Evolutionary conservation across 23 tunicate species (phyloP), one percentile per base, ranked within the genome.

Genomic region (Aplidium turbinatum): DNA sequence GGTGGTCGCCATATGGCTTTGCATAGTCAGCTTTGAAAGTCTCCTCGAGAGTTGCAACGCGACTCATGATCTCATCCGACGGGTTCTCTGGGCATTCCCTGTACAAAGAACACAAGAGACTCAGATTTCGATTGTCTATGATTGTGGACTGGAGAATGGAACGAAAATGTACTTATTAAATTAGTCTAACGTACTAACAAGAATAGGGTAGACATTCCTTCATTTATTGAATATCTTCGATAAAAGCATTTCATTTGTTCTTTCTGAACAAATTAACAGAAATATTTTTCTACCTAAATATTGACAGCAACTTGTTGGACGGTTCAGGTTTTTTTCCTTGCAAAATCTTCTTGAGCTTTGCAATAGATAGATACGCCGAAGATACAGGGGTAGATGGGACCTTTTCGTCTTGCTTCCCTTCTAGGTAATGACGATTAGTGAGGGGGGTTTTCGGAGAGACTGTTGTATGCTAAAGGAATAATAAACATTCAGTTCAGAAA

Each of bases 381-480:
- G 91, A 74, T 4, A 81, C 91, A 22, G 92, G 91, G 5, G 87
- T 84, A 4, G 62, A 47, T 3, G 39, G 57, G 11, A 42, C 35
- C 23, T 50, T 53, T 1, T 57, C 69, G 2, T 47, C 35, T 5
- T 72, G 63, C 26, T 42, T 73, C 16, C 87, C 87, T 0, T 66
- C 70, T 38, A 94, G 50, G 39, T 82, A 83, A 45, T 82, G 78
- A 18, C 99, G 72, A 50, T 94, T 94, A 30, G 99, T 94, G 13
- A 94, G 73, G 22, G 99, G 99, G 0, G 99, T 94, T 38, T 65
- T 74, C 18, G 78, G 77, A 7, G 69, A n/a, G n/a, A n/a, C n/a
- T n/a, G n/a, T n/a, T n/a, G n/a, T n/a, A n/a, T n/a, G n/a, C n/a
- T n/a, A n/a, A n/a, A n/a, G n/a, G n/a, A n/a, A n/a, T n/a, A n/a